phyloP scores from a whole-genome alignment of 2,797 vertebrate species.

The Lophius americanus region DNA sequence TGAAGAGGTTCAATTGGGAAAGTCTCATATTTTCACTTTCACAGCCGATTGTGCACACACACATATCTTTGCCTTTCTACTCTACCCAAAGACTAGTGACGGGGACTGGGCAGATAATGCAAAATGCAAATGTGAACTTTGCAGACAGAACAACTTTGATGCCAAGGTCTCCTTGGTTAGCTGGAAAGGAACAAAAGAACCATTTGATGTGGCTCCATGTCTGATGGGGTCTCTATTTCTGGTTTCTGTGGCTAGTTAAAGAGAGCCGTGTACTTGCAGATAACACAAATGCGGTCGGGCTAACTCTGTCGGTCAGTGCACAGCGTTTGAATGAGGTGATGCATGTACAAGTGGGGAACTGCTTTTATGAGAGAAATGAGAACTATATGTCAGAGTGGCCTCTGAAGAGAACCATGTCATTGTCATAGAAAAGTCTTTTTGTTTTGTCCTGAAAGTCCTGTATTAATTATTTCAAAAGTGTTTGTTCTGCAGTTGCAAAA shows the following conservation, averaged over 20 bases:
- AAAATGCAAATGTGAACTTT: conserved; percentile 85
- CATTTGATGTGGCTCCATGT: conserved; percentile 42
- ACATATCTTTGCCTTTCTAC: conserved; percentile 14
- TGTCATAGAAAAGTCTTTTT: neutral
- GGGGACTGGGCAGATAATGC: conserved; percentile 30
- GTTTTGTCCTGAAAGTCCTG: neutral
- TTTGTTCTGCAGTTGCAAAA: neutral
- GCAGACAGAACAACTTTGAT: conserved; percentile 52
- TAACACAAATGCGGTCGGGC: conserved; percentile 52
- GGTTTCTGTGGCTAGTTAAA: conserved; percentile 64
- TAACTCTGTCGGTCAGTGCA: conserved; percentile 36
- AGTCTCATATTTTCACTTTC: neutral
- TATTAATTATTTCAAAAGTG: neutral
- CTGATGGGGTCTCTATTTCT: conserved; percentile 67
- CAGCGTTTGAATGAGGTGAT: conserved; percentile 5
- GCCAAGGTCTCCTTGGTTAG: conserved; percentile 52
- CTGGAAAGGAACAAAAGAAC: conserved; percentile 59
- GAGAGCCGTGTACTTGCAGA: conserved; percentile 45
- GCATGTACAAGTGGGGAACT: neutral
- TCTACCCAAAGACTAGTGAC: conserved; percentile 20
- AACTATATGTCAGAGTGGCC: neutral
- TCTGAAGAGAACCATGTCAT: neutral
- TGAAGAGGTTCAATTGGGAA: too few species aligned
- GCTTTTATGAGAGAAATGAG: conserved; percentile 11
- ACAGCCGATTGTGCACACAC: conserved; percentile 7